Conservation (phyloP, 2,797 vertebrate species). For the Pipistrellus pygmaeus region DNA sequence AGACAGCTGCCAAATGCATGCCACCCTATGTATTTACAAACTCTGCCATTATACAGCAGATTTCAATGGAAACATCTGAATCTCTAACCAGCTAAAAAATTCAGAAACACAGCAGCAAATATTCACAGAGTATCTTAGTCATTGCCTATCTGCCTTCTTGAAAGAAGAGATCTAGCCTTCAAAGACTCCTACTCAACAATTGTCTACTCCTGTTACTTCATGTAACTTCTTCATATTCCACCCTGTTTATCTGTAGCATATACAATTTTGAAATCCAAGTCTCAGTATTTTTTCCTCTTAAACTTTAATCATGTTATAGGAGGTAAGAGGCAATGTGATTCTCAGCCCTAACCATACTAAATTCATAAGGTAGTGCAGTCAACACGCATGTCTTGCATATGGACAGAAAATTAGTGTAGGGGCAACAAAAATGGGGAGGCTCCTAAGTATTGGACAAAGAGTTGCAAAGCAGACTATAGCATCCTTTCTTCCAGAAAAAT, state of each 20-base stretch:
- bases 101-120: conserved; percentile 4
- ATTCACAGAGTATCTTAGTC: neutral
- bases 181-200: neutral
- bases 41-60: neutral
- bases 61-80: neutral
- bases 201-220: neutral
- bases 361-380: neutral
- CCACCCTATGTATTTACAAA: neutral
- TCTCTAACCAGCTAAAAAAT: neutral
- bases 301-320: neutral
- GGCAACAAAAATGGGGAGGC: neutral
- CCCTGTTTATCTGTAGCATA: neutral
- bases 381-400: neutral
- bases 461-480: neutral
- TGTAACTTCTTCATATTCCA: neutral
- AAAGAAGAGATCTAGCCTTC: neutral
- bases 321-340: neutral
- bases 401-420: neutral
- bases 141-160: neutral
- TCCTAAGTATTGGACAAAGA: neutral
- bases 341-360: neutral
- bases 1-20: neutral
- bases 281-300: neutral
- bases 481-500: neutral
- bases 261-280: neutral